Conservation (phyloP, 2,888 invertebrate species). For the Xestobium rufovillosum region DNA sequence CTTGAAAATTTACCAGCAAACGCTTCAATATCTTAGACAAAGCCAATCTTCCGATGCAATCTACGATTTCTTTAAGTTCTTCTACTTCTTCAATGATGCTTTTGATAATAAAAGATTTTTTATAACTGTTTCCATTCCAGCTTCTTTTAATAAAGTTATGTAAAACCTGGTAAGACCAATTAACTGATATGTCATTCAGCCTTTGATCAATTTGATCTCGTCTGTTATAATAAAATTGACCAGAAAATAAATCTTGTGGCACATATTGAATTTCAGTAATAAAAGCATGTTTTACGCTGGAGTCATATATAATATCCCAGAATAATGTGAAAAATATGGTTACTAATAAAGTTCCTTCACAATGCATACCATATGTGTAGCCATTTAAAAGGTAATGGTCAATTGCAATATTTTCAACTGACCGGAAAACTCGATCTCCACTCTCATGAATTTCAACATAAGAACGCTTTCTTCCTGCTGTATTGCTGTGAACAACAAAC, state of each 20-base stretch:
- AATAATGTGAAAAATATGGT: constrained; percentile 47
- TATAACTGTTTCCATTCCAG: constrained; percentile 43
- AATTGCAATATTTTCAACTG: constrained; percentile 52
- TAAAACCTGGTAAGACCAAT: constrained; percentile 42
- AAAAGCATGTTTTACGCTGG: constrained; percentile 52
- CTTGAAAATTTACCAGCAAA: constrained; percentile 52
- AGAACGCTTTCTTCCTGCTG: constrained; percentile 32
- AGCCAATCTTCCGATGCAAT: constrained; percentile 49
- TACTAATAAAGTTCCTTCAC: constrained; percentile 33
- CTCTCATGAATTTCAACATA: constrained; percentile 30
- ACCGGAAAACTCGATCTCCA: constrained; percentile 40
- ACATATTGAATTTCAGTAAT: constrained; percentile 55
- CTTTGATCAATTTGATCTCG: constrained; percentile 51
- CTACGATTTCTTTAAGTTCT: constrained; percentile 41
- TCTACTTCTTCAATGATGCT: constrained; percentile 29
- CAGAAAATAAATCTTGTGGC: constrained; percentile 66
- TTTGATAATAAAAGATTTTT: constrained; percentile 25
- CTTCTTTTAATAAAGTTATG: constrained; percentile 42
- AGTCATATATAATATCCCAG: constrained; percentile 69
- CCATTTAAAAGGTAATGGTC: constrained; percentile 46
- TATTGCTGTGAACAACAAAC: no score
- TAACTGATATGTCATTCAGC: constrained; percentile 38
- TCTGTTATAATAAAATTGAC: constrained; percentile 60
- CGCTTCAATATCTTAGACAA: constrained; percentile 53
- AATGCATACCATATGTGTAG: constrained; percentile 44